A percentile compares a stretch with the other conserved stretches of the same genome.
Conservation (phyloP, 2,797 vertebrate species). For the Sylvia borin region DNA sequence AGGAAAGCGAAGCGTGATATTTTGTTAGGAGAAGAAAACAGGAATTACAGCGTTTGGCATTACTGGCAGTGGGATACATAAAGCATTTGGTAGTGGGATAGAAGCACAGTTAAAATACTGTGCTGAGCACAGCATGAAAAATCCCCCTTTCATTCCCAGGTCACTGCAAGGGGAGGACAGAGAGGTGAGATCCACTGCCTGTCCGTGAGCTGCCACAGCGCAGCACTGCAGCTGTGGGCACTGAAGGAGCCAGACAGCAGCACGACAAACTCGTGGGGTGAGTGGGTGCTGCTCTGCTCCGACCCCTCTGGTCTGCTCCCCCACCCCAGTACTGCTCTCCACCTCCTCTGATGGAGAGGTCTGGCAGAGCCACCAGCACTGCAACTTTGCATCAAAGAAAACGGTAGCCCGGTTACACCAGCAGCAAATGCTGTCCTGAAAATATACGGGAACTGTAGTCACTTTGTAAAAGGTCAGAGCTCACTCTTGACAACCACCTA, state of each 20-base stretch:
- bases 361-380: not conserved
- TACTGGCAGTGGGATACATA: not conserved
- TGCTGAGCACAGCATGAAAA: not conserved
- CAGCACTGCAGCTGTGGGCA: not conserved
- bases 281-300: not conserved
- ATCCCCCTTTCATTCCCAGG: not conserved
- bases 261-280: fast-evolving
- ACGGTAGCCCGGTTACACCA: fast-evolving
- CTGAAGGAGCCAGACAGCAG: not conserved
- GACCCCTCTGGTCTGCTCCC: not conserved
- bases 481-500: not conserved
- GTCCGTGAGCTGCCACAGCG: not conserved
- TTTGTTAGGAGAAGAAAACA: not conserved
- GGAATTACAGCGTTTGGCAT: not conserved
- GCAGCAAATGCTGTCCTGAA: not conserved
- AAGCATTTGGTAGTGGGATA: not conserved
- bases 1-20: not conserved
- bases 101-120: not conserved
- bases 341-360: fast-evolving
- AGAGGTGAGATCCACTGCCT: not conserved
- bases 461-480: not conserved
- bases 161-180: not conserved
- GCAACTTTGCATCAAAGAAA: not conserved
- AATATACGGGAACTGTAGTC: not conserved
- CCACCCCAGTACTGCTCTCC: not conserved